Evolutionary conservation across 2,113 vertebrate genomes (phyloP).

Genomic region (Poeciliopsis turrubarensis): DNA sequence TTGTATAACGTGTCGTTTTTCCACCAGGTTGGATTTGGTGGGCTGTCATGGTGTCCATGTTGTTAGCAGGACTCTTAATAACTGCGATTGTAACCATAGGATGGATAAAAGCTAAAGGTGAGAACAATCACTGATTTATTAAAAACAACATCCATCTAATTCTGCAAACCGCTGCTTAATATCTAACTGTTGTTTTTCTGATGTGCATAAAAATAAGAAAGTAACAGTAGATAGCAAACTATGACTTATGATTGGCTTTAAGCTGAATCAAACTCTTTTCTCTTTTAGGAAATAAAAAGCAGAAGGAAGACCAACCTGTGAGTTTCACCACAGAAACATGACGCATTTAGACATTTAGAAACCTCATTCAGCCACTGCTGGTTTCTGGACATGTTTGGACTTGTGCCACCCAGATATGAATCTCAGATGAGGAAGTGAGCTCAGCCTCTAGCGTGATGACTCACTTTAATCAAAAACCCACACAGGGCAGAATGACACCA

Average conservation of each 20-base stretch:
- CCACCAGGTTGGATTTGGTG: background rate
- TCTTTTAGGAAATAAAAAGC: background rate
- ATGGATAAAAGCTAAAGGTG: background rate
- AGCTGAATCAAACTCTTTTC: background rate
- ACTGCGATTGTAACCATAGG: background rate
- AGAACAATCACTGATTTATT: background rate
- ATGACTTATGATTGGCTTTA: background rate
- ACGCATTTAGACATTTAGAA: background rate
- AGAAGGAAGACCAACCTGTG: background rate
- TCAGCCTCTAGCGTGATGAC: background rate
- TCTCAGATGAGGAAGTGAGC: background rate
- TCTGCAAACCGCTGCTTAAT: background rate
- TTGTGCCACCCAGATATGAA: background rate
- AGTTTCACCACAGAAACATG: background rate
- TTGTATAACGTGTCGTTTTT: background rate
- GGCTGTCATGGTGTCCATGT: background rate
- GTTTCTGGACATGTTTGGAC: background rate
- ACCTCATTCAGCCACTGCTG: background rate
- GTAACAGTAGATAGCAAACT: background rate
- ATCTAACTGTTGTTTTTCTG: background rate
- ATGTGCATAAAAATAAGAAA: background rate
- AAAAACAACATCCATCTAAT: background rate
- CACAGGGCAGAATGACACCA: background rate
- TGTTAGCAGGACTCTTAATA: background rate
- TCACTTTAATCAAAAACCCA: background rate